Base-by-base conservation (phyloP, 1,140 invertebrate genomes). In the Palaemon carinicauda region DNA sequence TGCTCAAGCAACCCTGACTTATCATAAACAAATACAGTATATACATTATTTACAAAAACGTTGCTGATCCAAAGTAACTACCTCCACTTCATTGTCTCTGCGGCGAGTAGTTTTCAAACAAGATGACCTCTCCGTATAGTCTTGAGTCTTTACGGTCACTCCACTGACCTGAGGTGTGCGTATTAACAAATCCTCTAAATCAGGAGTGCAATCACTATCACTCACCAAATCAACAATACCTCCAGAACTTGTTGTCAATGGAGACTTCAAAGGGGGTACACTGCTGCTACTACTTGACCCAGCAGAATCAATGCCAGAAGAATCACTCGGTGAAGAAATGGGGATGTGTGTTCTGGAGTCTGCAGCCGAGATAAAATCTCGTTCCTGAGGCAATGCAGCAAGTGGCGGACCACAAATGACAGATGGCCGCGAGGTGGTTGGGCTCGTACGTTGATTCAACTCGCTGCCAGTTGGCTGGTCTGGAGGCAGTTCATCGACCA, bases 31-130 rank as follows among this genome's bases (percentile, higher is more conserved):
- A 41, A 41, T 41, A n/a, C n/a, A n/a, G n/a, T n/a, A 41, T 41
- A 41, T 41, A 41, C 41, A 41, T 41, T 41, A 41, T 41, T 24
- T 74, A 80, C 78, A 86, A 51, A 86, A 82, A 51, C 73, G 65
- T 56, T 89, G 85, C 24, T 89, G 85, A 75, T 89, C 88, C n/a
- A 89, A 56, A 10, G 88, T 87, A 21, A 89, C 81, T 52, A 89
- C 88, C 79, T 89, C 85, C 33, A 89, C 81, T 31, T 87, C 84
- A 69, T 89, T 87, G 41, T 83, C 83, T 24, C 80, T 87, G 7
- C 88, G 73, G 21, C 88, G 56, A 19, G 84, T 87, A 27, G 88
- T 89, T 73, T 87, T 89, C 17, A 89, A 69, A 74, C 88, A 89
- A 50, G 88, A 87, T 4, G 85, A 87, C 15, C 88, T 81, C n/a